Evolutionary conservation across 2,797 vertebrate species (phyloP).

Genomic region (Rhodeus uyekii): DNA sequence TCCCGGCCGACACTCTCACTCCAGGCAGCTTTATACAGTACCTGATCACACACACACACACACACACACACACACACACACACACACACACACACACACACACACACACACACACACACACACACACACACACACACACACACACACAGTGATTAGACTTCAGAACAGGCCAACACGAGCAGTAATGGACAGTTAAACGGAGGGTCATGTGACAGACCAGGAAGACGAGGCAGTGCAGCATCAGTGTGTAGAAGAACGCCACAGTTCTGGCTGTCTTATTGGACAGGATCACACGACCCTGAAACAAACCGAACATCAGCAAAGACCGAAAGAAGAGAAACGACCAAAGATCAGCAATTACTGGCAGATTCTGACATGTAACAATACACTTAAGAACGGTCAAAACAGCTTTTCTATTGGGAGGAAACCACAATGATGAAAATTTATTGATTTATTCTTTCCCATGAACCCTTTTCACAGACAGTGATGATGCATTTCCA

Average conservation of each 20-base stretch:
- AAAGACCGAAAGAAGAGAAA: too few species aligned
- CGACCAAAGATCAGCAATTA: too few species aligned
- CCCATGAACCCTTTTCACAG: not conserved
- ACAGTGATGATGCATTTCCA: not conserved
- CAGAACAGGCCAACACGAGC: not conserved
- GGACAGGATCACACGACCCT: conserved; percentile 93
- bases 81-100: conserved; percentile 11
- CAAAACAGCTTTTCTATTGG: not conserved
- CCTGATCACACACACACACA: conserved; percentile 71
- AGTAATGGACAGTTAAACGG: not conserved
- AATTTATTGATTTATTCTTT: too few species aligned
- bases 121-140: conserved; percentile 14
- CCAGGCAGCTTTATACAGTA: conserved; percentile 96
- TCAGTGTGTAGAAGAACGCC: conserved; percentile 95
- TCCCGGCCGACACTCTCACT: conserved; percentile 93
- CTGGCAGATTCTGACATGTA: too few species aligned
- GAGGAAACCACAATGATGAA: not conserved
- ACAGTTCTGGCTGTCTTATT: conserved; percentile 92
- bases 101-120: not conserved
- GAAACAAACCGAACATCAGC: too few species aligned
- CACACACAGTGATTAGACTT: not conserved
- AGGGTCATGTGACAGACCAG: conserved; percentile 77
- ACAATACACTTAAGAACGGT: too few species aligned
- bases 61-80: not conserved
- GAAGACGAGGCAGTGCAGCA: conserved; percentile 94